Percentiles rank a stretch among this genome's conserved stretches.
Conservation (phyloP, 1,140 invertebrate genomes). For the Drosophila guanche region DNA sequence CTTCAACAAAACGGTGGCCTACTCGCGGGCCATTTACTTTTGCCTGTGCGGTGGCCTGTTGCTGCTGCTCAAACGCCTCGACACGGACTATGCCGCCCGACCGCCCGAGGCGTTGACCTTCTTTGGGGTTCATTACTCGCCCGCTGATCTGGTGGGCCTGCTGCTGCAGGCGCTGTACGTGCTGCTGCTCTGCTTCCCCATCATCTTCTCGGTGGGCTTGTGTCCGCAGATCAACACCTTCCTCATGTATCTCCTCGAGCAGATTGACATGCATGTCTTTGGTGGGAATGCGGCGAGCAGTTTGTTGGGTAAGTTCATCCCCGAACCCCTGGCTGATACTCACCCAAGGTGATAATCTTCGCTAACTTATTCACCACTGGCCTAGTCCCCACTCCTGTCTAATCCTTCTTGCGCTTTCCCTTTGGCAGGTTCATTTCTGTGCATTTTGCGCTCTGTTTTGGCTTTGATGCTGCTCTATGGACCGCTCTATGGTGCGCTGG, state of each 20-base stretch:
- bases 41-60: constrained; percentile 90
- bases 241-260: constrained; percentile 96
- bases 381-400: not conserved
- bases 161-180: constrained; percentile 90
- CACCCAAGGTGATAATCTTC: too few relatives aligned
- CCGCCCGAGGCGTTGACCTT: constrained; percentile 82
- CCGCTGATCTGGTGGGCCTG: constrained; percentile 87
- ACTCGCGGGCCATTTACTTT: constrained; percentile 97
- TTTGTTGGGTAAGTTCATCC: constrained; percentile 85
- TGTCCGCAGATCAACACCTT: constrained; percentile 99
- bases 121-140: constrained; percentile 91
- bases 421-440: constrained; percentile 89
- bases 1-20: constrained; percentile 97
- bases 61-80: constrained; percentile 73
- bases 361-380: too few relatives aligned
- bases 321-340: too few relatives aligned
- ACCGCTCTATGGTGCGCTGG: constrained; percentile 93
- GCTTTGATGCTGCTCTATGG: constrained; percentile 93
- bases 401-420: not conserved
- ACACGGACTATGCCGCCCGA: constrained; percentile 49
- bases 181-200: constrained; percentile 94
- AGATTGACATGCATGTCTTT: constrained; percentile 98
- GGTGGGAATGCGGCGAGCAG: constrained; percentile 98
- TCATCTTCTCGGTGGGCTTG: constrained; percentile 96
- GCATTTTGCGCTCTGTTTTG: constrained; percentile 91